These are phyloP conservation scores for Teinopalpus imperialis DNA, from an alignment of 2,888 invertebrate species.

Conservation along the genomic window DNA sequence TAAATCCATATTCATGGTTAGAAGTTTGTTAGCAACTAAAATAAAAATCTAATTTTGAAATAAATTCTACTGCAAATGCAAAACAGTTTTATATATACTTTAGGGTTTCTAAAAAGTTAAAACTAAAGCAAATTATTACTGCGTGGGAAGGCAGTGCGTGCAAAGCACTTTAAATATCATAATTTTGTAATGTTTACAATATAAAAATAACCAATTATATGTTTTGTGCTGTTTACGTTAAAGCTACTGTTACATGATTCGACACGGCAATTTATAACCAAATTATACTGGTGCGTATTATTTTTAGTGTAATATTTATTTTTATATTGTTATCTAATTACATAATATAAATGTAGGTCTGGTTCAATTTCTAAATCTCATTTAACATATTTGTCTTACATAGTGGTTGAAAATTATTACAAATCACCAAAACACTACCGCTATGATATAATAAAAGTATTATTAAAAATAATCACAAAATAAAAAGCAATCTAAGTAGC, in stretches of 20 bases:
- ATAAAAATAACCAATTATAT: no score
- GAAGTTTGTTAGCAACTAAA: conserved; percentile 12
- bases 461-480: conserved; percentile 10
- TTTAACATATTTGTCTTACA: not conserved
- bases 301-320: no score
- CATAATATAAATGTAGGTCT: not conserved
- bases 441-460: conserved; percentile 2
- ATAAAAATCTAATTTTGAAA: not conserved
- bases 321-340: not conserved
- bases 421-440: conserved; percentile 1
- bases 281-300: not conserved
- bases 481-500: conserved; percentile 3
- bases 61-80: conserved; percentile 9
- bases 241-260: conserved; percentile 9
- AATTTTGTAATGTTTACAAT: no score
- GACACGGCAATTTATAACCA: not conserved
- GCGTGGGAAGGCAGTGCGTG: conserved; percentile 9
- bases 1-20: not conserved
- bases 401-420: not conserved
- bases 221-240: conserved; percentile 3
- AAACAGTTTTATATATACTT: not conserved
- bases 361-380: not conserved
- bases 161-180: not conserved
- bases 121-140: conserved; percentile 5
- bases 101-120: not conserved